Conservation (phyloP, 2,113 vertebrate species). For the Oncorhynchus tshawytscha region DNA sequence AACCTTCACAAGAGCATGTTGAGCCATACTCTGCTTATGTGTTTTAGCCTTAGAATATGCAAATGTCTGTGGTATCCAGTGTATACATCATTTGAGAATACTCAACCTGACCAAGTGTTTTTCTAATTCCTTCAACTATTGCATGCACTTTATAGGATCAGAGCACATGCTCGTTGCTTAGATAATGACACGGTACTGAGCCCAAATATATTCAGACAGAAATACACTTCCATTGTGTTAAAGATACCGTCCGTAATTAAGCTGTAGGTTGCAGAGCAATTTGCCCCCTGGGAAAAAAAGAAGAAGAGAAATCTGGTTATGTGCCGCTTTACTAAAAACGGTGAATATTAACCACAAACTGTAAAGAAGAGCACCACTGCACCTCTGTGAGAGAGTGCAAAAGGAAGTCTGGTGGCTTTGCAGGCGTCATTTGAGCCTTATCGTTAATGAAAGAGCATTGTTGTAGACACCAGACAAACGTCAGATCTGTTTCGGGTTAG, state of each 20-base stretch:
- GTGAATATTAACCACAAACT: slow-evolving; percentile 72
- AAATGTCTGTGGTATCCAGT: background rate
- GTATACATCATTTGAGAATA: background rate
- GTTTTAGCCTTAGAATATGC: background rate
- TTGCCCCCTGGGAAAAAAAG: slow-evolving; percentile 30
- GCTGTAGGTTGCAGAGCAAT: slow-evolving; percentile 65
- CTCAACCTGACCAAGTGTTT: background rate
- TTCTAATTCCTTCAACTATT: background rate
- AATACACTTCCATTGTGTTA: slow-evolving; percentile 68
- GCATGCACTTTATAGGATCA: background rate
- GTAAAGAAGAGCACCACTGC: slow-evolving; percentile 60
- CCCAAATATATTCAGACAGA: slow-evolving; percentile 64
- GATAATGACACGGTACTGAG: slow-evolving; percentile 63
- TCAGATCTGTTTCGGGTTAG: slow-evolving; percentile 39
- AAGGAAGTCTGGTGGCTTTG: slow-evolving; percentile 73
- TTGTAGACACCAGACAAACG: slow-evolving; percentile 66
- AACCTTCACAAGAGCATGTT: no score
- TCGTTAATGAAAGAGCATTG: slow-evolving; percentile 64
- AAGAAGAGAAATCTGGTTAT: slow-evolving; percentile 57
- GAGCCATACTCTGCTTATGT: background rate
- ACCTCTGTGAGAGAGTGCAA: slow-evolving; percentile 62
- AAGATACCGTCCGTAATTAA: slow-evolving; percentile 73
- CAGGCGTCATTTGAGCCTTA: slow-evolving; percentile 65
- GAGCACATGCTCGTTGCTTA: slow-evolving; percentile 50
- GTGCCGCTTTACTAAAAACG: slow-evolving; percentile 37